Conservation (phyloP, 1,140 invertebrate genomes). For the Sitobion miscanthi region DNA sequence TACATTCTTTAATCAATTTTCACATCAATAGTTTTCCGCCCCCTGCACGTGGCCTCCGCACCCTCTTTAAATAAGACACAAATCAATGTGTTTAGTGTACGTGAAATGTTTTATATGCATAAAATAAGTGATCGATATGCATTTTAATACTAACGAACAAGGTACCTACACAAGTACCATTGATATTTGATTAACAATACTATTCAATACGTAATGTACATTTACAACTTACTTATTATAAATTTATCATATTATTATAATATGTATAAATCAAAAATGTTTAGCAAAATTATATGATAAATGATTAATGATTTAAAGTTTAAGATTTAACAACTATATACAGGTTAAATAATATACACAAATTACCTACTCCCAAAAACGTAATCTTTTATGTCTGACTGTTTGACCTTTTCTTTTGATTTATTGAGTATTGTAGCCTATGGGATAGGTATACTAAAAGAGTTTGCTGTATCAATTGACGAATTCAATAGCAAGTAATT, state of each 20-base stretch:
- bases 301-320: not conserved
- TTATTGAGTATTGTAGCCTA: not conserved
- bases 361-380: not conserved
- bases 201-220: not conserved
- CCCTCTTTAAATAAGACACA: no score
- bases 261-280: not conserved
- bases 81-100: no score
- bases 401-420: constrained; percentile 25
- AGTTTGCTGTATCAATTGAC: not conserved
- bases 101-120: no score
- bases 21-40: no score
- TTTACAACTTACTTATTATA: not conserved
- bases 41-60: no score
- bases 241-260: not conserved
- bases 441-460: not conserved
- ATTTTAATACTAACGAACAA: not conserved
- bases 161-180: not conserved
- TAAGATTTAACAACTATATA: not conserved
- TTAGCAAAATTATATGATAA: not conserved
- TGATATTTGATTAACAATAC: no score
- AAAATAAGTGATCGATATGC: not conserved
- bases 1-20: no score
- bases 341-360: not conserved
- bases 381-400: not conserved
- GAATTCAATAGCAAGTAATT: not conserved